Evolutionary conservation across 1,140 invertebrate genomes (phyloP).

Genomic region (Harlomillsia oculata): DNA sequence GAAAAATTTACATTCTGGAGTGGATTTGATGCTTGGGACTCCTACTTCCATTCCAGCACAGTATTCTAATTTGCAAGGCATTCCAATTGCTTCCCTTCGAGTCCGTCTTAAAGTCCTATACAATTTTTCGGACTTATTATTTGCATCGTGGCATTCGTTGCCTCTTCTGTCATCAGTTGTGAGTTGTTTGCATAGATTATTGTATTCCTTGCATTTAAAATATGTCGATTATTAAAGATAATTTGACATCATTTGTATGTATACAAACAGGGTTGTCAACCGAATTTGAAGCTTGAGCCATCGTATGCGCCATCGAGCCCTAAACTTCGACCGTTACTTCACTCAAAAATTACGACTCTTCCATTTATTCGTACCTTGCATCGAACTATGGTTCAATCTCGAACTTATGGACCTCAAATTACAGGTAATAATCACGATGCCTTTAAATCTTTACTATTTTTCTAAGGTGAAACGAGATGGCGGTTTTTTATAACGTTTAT

Average conservation of each 20-base stretch:
- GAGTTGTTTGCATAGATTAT: not conserved
- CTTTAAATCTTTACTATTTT: not conserved
- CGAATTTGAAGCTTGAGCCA: conserved; percentile 24
- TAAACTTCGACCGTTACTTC: conserved; percentile 47
- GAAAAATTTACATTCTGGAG: conserved; percentile 28
- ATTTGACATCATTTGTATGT: not conserved
- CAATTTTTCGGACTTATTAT: conserved; percentile 55
- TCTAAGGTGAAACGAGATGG: not conserved
- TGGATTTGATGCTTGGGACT: conserved; percentile 31
- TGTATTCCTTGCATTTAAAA: no score
- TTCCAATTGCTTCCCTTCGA: conserved; percentile 47
- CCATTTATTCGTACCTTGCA: conserved; percentile 54
- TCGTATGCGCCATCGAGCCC: conserved; percentile 27
- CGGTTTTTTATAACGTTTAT: not conserved
- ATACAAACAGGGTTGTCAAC: conserved; percentile 6
- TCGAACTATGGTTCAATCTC: conserved; percentile 57
- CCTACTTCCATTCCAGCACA: conserved; percentile 46
- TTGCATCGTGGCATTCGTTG: conserved; percentile 53
- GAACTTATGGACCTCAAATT: conserved; percentile 58
- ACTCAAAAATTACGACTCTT: conserved; percentile 53
- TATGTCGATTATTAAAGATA: no score
- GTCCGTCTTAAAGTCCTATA: conserved; percentile 50
- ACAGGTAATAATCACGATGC: conserved; percentile 37
- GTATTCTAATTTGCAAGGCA: conserved; percentile 47
- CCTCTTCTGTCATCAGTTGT: conserved; percentile 44